Conservation (phyloP, 2,113 vertebrate species). For the Notarius quadriscutis region DNA sequence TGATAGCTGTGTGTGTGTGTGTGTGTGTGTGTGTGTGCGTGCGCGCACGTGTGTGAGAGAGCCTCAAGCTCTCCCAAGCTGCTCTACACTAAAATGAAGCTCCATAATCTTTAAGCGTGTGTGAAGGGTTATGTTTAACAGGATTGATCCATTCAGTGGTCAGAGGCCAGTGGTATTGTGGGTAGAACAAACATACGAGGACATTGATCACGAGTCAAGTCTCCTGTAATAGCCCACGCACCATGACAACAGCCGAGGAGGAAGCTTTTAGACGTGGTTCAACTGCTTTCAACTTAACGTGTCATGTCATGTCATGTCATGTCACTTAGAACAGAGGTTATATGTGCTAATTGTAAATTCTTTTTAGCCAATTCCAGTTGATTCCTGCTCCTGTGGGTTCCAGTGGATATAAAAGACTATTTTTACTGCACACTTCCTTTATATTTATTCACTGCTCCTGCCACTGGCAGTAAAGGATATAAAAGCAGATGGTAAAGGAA, state of each 20-base stretch:
- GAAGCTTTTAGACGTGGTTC: slow-evolving; percentile 19
- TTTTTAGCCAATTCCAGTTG: not conserved
- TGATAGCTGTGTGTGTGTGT: slow-evolving; percentile 6
- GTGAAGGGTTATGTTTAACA: not conserved
- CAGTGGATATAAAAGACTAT: not conserved
- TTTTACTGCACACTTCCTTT: not conserved
- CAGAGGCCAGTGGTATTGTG: slow-evolving; percentile 22
- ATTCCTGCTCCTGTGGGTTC: not conserved
- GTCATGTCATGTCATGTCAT: slow-evolving; percentile 9
- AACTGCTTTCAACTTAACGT: not conserved
- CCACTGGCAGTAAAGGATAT: not conserved
- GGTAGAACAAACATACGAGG: slow-evolving; percentile 29
- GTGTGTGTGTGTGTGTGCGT: slow-evolving; percentile 4
- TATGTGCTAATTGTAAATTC: not conserved
- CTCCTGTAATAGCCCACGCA: slow-evolving; percentile 12
- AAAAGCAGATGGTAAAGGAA: slow-evolving; percentile 16
- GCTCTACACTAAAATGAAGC: slow-evolving; percentile 11
- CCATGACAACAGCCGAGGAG: not conserved
- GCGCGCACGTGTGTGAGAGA: not conserved
- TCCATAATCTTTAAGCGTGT: slow-evolving; percentile 9
- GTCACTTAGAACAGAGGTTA: not conserved
- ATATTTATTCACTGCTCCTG: slow-evolving; percentile 1
- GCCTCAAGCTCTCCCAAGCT: slow-evolving; percentile 6
- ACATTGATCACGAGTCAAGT: slow-evolving; percentile 36
- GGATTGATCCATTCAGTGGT: slow-evolving; percentile 30